Conservation (phyloP, 2,113 vertebrate genomes). For the Ceuthmochares aereus region DNA sequence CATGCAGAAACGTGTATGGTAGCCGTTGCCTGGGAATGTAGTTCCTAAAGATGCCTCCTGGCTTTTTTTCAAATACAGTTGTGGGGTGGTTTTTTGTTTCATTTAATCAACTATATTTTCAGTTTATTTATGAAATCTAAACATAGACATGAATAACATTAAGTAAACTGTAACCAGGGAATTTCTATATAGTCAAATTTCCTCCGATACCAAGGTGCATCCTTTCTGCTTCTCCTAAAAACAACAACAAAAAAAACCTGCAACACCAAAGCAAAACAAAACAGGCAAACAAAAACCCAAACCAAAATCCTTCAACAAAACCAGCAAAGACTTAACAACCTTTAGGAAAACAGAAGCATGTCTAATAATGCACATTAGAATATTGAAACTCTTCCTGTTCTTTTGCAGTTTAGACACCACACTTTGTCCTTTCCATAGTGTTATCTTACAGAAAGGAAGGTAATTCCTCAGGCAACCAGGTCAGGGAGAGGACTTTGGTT, state of each 20-base stretch:
- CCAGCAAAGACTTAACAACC: rapidly evolving
- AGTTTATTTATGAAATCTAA: not conserved
- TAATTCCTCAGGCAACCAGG: not conserved
- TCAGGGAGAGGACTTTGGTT: not conserved
- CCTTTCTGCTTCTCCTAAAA: not conserved
- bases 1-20: rapidly evolving
- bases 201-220: rapidly evolving
- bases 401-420: not conserved
- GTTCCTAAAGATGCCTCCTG: not conserved
- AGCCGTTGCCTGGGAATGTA: not conserved
- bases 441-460: not conserved
- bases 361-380: not conserved
- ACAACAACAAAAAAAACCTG: not conserved
- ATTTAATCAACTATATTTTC: not conserved
- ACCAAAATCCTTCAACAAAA: not conserved
- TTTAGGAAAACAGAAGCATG: not conserved
- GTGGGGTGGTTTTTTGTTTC: not conserved
- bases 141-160: not conserved
- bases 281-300: not conserved
- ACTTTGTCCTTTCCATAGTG: not conserved
- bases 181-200: not conserved
- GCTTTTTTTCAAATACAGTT: not conserved
- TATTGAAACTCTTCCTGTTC: not conserved
- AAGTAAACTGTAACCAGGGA: not conserved
- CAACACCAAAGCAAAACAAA: not conserved